Conservation (phyloP, 2,113 vertebrate species). For the Trogon melanurus region DNA sequence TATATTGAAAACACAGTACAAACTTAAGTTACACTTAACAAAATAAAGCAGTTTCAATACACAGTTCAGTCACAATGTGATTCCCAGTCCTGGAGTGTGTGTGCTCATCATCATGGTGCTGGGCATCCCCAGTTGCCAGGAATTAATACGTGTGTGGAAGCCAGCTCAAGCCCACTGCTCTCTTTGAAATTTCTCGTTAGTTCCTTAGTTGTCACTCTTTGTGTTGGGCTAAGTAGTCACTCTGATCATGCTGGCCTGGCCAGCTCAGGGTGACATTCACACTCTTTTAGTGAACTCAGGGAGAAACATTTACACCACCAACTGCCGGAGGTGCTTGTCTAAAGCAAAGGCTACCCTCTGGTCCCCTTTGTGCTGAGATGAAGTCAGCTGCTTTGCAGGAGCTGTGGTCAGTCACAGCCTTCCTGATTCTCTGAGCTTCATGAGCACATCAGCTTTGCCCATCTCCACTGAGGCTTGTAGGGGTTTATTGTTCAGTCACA, state of each 20-base stretch:
- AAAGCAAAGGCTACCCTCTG: not conserved
- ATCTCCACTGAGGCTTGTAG: not conserved
- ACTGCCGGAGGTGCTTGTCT: not conserved
- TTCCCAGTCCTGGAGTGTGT: accelerated
- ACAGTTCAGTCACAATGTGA: not conserved
- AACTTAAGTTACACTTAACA: not conserved
- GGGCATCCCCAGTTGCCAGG: not conserved
- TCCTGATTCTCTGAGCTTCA: not conserved
- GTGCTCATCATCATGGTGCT: not conserved
- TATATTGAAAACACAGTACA: not conserved
- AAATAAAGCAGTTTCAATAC: not conserved
- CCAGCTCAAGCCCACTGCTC: not conserved
- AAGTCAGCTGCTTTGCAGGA: not conserved
- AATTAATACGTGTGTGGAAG: accelerated
- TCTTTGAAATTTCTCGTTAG: not conserved
- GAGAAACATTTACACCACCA: not conserved
- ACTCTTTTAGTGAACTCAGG: not conserved
- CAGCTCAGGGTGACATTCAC: not conserved
- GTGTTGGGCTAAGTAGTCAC: not conserved
- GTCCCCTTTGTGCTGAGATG: not conserved
- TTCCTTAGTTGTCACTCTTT: not conserved
- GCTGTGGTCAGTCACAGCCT: not conserved
- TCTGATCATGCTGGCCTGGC: not conserved
- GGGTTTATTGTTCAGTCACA: not conserved
- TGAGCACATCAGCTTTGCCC: accelerated